These are phyloP conservation scores for Megalops cyprinoides DNA, from an alignment of 2,797 vertebrate species.

Conservation along the genomic window DNA sequence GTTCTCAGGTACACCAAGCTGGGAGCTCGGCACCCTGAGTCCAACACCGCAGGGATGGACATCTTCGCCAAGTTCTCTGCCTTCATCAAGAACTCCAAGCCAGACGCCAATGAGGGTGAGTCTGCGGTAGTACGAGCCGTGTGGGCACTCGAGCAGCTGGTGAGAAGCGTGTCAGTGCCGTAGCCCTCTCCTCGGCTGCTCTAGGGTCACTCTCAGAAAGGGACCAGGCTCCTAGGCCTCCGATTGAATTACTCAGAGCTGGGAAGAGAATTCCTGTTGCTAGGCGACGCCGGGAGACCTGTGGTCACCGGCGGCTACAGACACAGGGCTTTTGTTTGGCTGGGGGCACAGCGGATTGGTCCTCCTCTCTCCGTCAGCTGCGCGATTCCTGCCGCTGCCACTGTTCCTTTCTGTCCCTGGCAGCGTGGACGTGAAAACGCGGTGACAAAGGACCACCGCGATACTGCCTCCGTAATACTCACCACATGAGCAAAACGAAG, in stretches of 20 bases:
- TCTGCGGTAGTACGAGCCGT: no score
- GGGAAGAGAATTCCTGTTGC: conserved; percentile 62
- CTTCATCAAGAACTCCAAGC: conserved; percentile 96
- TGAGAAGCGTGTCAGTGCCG: no score
- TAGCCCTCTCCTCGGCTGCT: not conserved
- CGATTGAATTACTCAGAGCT: conserved; percentile 50
- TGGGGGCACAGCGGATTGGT: conserved; percentile 3
- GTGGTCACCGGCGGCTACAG: conserved; percentile 49
- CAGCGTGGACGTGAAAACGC: conserved; percentile 19
- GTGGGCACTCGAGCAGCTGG: no score
- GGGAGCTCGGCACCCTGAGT: conserved; percentile 92
- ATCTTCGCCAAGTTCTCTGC: conserved; percentile 99
- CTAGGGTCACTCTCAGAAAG: not conserved
- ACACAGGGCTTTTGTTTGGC: conserved; percentile 58
- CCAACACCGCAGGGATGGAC: conserved; percentile 97
- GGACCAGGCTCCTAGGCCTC: conserved; percentile 38
- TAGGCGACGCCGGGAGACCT: conserved; percentile 49
- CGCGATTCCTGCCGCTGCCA: conserved; percentile 26
- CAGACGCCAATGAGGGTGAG: conserved; percentile 94
- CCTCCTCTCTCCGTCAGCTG: conserved; percentile 34
- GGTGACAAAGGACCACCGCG: not conserved
- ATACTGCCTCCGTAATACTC: no score
- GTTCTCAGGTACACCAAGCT: conserved; percentile 87
- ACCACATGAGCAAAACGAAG: no score
- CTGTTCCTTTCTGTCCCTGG: not conserved